Percentiles rank a stretch among this genome's conserved stretches.
Conservation (phyloP, 2,797 vertebrate genomes). For the Moxostoma hubbsi region DNA sequence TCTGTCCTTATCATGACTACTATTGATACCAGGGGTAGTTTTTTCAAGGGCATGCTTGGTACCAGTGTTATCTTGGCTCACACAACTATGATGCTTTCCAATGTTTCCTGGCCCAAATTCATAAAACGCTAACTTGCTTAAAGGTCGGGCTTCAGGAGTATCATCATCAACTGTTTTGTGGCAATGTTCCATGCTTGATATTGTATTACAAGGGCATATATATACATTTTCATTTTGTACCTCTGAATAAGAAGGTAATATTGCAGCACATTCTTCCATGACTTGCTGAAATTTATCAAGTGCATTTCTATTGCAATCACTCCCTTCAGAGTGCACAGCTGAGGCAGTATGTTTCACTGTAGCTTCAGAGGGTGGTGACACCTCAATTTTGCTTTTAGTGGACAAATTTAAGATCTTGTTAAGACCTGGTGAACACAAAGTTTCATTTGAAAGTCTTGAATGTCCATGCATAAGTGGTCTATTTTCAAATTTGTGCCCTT, state of each 20-base stretch:
- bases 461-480: not conserved
- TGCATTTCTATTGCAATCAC: not conserved
- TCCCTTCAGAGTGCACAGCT: not conserved
- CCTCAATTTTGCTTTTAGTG: not conserved
- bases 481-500: not conserved
- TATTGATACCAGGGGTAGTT: not conserved
- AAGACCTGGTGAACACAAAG: not conserved
- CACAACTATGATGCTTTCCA: not conserved
- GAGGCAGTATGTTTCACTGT: not conserved
- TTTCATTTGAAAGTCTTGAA: slow-evolving; percentile 27
- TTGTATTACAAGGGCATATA: slow-evolving; percentile 1
- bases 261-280: not conserved
- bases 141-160: not conserved
- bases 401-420: not conserved
- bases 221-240: not conserved
- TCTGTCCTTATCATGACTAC: slow-evolving; percentile 6
- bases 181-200: slow-evolving; percentile 1
- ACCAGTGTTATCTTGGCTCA: slow-evolving; percentile 6
- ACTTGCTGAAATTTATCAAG: slow-evolving; percentile 23
- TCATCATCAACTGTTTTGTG: not conserved
- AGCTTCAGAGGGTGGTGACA: not conserved
- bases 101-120: slow-evolving; percentile 30
- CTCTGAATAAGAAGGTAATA: slow-evolving; percentile 1
- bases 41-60: not conserved
- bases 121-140: slow-evolving; percentile 32